Evolutionary conservation across 2,797 vertebrate species (phyloP).

Genomic region (Parauchenoglanis punctatus): DNA sequence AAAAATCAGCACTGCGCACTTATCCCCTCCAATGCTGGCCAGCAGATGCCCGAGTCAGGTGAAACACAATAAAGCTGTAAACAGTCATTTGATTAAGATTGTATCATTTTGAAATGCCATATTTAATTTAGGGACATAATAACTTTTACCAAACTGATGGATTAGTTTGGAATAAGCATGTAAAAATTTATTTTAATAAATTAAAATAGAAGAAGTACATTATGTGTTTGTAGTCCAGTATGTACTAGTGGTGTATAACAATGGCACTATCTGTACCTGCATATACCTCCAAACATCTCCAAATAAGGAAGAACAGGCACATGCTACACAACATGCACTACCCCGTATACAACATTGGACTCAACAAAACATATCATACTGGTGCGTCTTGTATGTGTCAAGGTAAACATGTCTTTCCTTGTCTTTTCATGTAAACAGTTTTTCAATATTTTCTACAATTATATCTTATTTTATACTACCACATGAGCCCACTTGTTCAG

Average conservation of each 20-base stretch:
- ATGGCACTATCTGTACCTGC: not conserved
- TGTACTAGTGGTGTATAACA: not conserved
- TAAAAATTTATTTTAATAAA: not conserved
- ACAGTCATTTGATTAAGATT: not conserved
- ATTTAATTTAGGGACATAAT: not conserved
- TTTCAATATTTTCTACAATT: not conserved
- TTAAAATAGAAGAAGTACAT: not conserved
- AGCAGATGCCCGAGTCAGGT: not conserved
- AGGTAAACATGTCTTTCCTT: not conserved
- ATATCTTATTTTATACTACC: not conserved
- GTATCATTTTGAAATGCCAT: not conserved
- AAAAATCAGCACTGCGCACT: constrained; percentile 38
- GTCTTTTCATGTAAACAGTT: not conserved
- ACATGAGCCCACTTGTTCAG: not conserved
- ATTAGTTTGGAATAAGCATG: not conserved
- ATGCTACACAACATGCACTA: not conserved
- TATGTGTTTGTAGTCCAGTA: not conserved
- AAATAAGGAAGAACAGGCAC: not conserved
- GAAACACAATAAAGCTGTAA: not conserved
- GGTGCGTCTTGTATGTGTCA: not conserved
- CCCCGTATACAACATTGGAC: not conserved
- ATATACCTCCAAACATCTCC: not conserved
- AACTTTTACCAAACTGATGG: not conserved
- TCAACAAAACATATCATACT: not conserved
- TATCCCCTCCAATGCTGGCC: constrained; percentile 14